Percentiles rank a stretch among this genome's conserved stretches.
Evolutionary conservation across 2,888 invertebrate genomes (phyloP).

Genomic region (Blera fallax): DNA sequence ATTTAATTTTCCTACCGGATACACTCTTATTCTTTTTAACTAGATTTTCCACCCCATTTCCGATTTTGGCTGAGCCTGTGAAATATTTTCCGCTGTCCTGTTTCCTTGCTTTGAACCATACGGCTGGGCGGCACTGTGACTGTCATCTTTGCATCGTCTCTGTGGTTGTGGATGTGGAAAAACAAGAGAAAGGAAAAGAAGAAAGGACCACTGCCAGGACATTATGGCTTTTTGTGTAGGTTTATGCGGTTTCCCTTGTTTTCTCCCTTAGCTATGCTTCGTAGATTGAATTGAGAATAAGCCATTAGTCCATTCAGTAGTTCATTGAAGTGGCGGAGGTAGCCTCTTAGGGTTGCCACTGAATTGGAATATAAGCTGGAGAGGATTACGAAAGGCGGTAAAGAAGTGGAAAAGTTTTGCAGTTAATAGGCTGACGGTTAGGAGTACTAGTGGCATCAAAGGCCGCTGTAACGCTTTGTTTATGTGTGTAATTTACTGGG

Average conservation of each 20-base stretch:
- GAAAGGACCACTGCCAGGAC: neutral
- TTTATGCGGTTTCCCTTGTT: conserved; percentile 8
- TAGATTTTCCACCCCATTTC: conserved; percentile 28
- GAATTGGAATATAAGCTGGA: neutral
- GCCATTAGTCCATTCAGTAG: conserved; percentile 1
- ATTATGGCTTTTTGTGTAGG: neutral
- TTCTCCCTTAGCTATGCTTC: neutral
- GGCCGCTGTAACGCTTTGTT: neutral
- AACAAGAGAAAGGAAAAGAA: neutral
- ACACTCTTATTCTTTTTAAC: conserved; percentile 13
- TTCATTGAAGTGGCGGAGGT: neutral
- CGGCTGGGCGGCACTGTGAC: neutral
- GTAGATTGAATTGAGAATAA: conserved; percentile 4
- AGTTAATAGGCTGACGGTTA: neutral
- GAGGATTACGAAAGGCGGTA: neutral
- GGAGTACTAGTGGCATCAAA: neutral
- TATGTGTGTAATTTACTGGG: neutral
- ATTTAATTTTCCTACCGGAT: conserved; percentile 6
- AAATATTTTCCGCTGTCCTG: neutral
- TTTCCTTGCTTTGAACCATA: neutral
- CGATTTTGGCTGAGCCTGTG: neutral
- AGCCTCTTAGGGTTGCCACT: neutral
- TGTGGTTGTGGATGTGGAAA: neutral
- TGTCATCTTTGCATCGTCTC: neutral
- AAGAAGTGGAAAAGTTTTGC: neutral